Percentiles rank a stretch among this genome's conserved stretches.
Conservation (phyloP, 2,888 invertebrate species). For the Phaedon cochleariae region DNA sequence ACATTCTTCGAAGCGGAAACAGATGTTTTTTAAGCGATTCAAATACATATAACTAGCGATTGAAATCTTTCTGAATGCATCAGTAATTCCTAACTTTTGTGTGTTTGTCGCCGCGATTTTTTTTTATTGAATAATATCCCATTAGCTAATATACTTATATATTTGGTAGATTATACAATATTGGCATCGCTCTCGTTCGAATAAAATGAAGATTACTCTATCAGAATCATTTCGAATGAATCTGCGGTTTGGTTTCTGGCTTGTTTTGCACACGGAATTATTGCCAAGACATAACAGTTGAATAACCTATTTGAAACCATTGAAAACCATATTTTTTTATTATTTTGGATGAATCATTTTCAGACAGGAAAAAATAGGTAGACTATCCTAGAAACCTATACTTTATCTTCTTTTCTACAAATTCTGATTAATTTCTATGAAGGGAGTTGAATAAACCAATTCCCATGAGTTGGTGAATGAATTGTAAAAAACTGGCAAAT, state of each 20-base stretch:
- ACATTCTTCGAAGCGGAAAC: slow-evolving; percentile 52
- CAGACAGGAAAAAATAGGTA: no score
- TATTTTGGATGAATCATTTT: no score
- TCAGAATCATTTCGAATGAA: neutral
- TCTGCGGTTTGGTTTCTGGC: neutral
- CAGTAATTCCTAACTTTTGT: slow-evolving; percentile 29
- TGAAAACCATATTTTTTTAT: no score
- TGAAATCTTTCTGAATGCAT: slow-evolving; percentile 34
- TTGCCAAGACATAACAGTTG: neutral
- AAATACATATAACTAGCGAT: slow-evolving; percentile 33
- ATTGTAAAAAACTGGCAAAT: no score
- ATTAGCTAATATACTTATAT: slow-evolving; percentile 17
- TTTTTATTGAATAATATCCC: slow-evolving; percentile 24
- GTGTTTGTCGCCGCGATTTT: slow-evolving; percentile 29
- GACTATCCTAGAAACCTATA: no score
- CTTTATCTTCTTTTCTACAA: no score
- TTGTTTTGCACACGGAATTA: neutral
- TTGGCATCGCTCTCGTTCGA: neutral
- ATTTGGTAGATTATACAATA: slow-evolving; percentile 11
- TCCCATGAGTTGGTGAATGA: no score
- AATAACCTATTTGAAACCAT: neutral
- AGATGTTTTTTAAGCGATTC: slow-evolving; percentile 43
- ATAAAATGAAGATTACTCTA: neutral
- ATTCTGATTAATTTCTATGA: no score
- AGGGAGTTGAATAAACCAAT: no score